Evolutionary conservation across 1,140 invertebrate genomes (phyloP).

Genomic region (Tetragnatha versicolor): DNA sequence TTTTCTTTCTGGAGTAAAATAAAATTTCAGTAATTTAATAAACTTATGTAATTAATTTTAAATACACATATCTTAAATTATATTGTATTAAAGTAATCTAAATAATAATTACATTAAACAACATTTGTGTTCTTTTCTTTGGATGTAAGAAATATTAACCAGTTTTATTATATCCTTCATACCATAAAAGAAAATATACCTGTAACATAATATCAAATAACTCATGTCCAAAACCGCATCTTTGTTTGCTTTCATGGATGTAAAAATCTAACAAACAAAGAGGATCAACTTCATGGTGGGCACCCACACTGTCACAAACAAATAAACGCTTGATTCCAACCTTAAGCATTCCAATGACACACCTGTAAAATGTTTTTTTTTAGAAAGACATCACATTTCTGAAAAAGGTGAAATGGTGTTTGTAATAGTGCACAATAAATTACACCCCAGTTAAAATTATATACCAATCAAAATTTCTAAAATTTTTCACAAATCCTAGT

Average conservation of each 20-base stretch:
- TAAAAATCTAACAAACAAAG: constrained; percentile 88
- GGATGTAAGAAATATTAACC: background rate
- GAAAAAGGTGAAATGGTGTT: too few species aligned
- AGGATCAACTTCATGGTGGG: constrained; percentile 74
- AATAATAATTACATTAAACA: background rate
- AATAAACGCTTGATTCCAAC: constrained; percentile 85
- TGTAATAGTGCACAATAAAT: too few species aligned
- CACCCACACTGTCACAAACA: constrained; percentile 74
- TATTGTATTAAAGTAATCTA: background rate
- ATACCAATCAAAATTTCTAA: too few species aligned
- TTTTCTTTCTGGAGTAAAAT: too few species aligned
- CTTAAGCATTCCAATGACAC: constrained; percentile 81
- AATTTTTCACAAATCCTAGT: too few species aligned
- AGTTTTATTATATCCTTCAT: constrained; percentile 29
- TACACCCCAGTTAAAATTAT: too few species aligned
- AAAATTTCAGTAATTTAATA: too few species aligned
- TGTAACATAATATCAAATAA: constrained; percentile 82
- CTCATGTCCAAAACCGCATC: constrained; percentile 77
- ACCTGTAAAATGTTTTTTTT: constrained; percentile 17
- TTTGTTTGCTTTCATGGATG: constrained; percentile 79
- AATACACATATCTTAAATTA: background rate
- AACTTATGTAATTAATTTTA: too few species aligned
- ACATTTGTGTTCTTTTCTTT: too few species aligned
- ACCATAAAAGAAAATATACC: constrained; percentile 61
- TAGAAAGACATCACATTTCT: too few species aligned